Conservation (phyloP, 2,888 invertebrate genomes). For the Scaptomyza cyrtandrae region DNA sequence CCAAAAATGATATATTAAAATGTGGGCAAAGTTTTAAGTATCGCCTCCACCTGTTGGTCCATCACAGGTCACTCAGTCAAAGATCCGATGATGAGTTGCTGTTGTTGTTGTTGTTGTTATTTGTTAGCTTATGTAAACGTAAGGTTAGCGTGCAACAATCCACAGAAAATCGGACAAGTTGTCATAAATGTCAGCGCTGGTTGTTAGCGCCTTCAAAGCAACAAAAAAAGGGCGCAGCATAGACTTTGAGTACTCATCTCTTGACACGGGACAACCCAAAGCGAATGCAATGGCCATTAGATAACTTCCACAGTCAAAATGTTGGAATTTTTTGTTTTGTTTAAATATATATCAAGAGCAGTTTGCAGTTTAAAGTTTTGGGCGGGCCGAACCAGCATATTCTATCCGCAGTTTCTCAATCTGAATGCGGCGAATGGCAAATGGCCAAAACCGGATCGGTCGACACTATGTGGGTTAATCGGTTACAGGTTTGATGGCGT, state of each 20-base stretch:
- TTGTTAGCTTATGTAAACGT: slow-evolving; percentile 31
- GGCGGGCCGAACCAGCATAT: slow-evolving; percentile 35
- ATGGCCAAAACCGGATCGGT: slow-evolving; percentile 53
- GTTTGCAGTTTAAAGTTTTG: neutral
- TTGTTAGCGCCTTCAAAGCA: slow-evolving; percentile 30
- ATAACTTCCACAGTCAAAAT: neutral
- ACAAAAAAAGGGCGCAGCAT: neutral
- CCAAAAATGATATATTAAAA: neutral
- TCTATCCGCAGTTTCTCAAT: slow-evolving; percentile 49
- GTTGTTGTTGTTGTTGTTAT: neutral
- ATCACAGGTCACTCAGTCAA: slow-evolving; percentile 11
- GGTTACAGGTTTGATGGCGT: slow-evolving; percentile 56
- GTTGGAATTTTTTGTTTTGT: neutral
- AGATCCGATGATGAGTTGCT: slow-evolving; percentile 6
- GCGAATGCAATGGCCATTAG: slow-evolving; percentile 5
- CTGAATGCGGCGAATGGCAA: slow-evolving; percentile 35
- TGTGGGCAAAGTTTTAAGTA: neutral
- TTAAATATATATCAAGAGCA: slow-evolving; percentile 9
- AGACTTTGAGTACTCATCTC: slow-evolving; percentile 1
- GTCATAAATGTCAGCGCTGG: slow-evolving; percentile 43
- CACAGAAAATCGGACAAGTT: slow-evolving; percentile 26
- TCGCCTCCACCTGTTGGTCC: slow-evolving; percentile 1
- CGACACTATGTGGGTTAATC: slow-evolving; percentile 68
- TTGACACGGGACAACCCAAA: slow-evolving; percentile 19
- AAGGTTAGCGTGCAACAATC: slow-evolving; percentile 10